Evolutionary conservation across 1,140 invertebrate species (phyloP), one percentile per base, ranked within the genome.

Genomic region (Procambarus virginalis): DNA sequence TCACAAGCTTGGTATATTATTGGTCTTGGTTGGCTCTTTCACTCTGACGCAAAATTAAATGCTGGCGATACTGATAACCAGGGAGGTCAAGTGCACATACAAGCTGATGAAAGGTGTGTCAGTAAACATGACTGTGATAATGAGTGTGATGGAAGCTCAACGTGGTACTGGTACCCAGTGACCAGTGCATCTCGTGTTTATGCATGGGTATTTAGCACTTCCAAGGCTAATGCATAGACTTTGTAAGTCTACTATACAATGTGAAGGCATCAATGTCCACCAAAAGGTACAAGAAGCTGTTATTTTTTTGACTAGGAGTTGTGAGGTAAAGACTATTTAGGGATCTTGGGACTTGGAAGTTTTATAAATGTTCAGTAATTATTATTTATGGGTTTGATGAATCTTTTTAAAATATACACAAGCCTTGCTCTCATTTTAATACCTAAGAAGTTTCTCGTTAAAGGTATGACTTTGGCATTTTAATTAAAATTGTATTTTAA

Each of bases 151-250:
- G 9, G 10, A 73, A 22, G 45, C 17, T 46, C 48, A 5, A 70
- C 34, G 9, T 84, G 82, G 82, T 84, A 84, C 51, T 84, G 82
- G 82, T 84, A 84, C 48, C 82, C 82, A 8, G 4, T 84, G 3
- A 84, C 14, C 45, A 70, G 82, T 51, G 45, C 51, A 48, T 84
- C 73, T 75, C 45, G 70, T 34, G 68, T 76, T 22, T 84, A 84
- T 84, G 70, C 82, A 2, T 84, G 82, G 82, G 68, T 55, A 9
- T 84, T 84, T 20, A 75, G 82, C 55, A 58, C 68, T 64, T 84
- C 82, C 14, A 48, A 64, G 22, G 70, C 49, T 22, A 84, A 45
- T 78, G 75, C 84, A 17, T 64, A 64, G 20, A 64, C 4, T 64
- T 3, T 20, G 4, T 17, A 64, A 17, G 20, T 64, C 12, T 20